Percentiles rank a stretch among this genome's conserved stretches.
phyloP scores from a whole-genome alignment of 1,140 invertebrate species.

The Pseudomyrmex concolor region DNA sequence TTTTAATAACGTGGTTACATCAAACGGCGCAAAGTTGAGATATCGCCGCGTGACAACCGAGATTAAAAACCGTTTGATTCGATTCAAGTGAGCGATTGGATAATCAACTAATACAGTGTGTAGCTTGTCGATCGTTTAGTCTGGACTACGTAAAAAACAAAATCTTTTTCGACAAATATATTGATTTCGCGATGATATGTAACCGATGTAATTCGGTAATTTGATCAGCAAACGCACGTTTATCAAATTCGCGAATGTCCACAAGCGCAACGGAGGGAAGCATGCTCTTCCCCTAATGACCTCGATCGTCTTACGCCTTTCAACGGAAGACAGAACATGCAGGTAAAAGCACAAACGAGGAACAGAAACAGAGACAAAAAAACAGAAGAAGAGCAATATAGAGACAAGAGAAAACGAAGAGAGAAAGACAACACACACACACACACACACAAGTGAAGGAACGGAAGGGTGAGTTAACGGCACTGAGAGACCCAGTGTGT shows the following conservation, averaged over 20 bases:
- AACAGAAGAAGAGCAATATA: not conserved
- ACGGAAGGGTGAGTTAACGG: slow-evolving; percentile 19
- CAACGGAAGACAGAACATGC: not conserved
- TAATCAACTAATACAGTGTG: slow-evolving; percentile 1
- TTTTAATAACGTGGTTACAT: not conserved
- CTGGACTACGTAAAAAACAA: not conserved
- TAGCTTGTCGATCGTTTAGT: slow-evolving; percentile 12
- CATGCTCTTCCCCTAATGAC: slow-evolving; percentile 61
- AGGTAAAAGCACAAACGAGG: slow-evolving; percentile 6
- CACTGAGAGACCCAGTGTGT: slow-evolving; percentile 26
- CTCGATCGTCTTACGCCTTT: slow-evolving; percentile 58
- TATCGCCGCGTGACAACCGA: slow-evolving; percentile 16
- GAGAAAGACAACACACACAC: not conserved
- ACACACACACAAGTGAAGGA: not conserved
- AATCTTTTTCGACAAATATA: not conserved
- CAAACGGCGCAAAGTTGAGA: slow-evolving; percentile 26
- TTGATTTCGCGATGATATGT: not conserved
- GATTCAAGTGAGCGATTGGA: slow-evolving; percentile 18
- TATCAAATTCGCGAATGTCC: slow-evolving; percentile 41
- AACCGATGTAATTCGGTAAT: not conserved
- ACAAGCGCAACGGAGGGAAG: not conserved
- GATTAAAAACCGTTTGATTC: slow-evolving; percentile 36
- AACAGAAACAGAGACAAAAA: not conserved
- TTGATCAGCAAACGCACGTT: slow-evolving; percentile 1
- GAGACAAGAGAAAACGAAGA: not conserved